Percentiles rank a stretch among this genome's conserved stretches.
Evolutionary conservation across 2,888 invertebrate species (phyloP).

Genomic region (Acleris sparsana): DNA sequence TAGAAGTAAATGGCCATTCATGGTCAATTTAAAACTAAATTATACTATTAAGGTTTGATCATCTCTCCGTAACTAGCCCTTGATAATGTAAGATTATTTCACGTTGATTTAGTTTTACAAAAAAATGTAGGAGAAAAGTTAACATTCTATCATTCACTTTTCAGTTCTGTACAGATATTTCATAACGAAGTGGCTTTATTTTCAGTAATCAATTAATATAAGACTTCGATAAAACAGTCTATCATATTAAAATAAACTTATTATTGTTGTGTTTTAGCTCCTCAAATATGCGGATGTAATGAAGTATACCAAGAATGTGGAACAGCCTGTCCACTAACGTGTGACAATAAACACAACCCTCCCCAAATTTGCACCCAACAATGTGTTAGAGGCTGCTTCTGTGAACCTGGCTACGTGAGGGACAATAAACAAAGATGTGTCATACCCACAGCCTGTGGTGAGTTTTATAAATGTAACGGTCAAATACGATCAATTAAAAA

Average conservation of each 20-base stretch:
- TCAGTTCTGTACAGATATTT: too few relatives aligned
- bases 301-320: conserved; percentile 26
- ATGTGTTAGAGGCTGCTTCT: conserved; percentile 27
- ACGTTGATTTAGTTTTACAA: too few relatives aligned
- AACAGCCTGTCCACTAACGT: conserved; percentile 27
- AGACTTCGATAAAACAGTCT: too few relatives aligned
- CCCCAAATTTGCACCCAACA: conserved; percentile 15
- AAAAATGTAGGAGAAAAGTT: too few relatives aligned
- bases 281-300: conserved; percentile 24
- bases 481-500: too few relatives aligned
- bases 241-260: not conserved
- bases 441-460: conserved; percentile 19
- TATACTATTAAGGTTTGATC: too few relatives aligned
- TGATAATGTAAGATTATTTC: too few relatives aligned
- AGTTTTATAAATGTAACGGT: too few relatives aligned
- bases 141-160: too few relatives aligned
- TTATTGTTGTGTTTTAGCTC: not conserved
- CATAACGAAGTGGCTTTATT: too few relatives aligned
- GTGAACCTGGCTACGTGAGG: conserved; percentile 22
- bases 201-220: too few relatives aligned
- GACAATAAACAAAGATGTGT: conserved; percentile 16
- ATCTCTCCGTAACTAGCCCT: too few relatives aligned
- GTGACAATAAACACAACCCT: conserved; percentile 28
- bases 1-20: not conserved
- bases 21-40: not conserved